A percentile compares a stretch with the other conserved stretches of the same genome.
Evolutionary conservation across 1,140 invertebrate genomes (phyloP).

Genomic region (Cecropterus lyciades): DNA sequence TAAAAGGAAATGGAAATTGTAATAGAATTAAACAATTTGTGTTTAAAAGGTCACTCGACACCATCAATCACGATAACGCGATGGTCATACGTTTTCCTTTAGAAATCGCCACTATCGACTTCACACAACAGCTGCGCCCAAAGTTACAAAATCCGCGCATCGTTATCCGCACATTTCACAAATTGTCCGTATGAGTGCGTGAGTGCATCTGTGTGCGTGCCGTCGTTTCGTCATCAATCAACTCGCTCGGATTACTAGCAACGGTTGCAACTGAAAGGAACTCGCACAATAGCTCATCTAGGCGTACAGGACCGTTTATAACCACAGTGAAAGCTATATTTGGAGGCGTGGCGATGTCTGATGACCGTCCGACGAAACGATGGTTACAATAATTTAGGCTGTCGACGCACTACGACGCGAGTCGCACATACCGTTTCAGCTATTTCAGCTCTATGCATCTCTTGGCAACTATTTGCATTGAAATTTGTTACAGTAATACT

Average conservation of each 20-base stretch:
- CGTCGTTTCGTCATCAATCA: slow-evolving; percentile 22
- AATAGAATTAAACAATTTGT: no score
- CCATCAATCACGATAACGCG: not conserved
- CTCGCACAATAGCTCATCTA: slow-evolving; percentile 28
- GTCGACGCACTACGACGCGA: not conserved
- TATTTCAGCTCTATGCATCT: not conserved
- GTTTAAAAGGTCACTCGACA: no score
- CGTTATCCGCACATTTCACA: slow-evolving; percentile 1
- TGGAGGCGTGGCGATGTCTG: slow-evolving; percentile 17
- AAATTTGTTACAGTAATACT: no score
- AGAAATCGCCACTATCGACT: slow-evolving; percentile 26
- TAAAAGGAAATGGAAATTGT: no score
- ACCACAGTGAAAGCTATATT: slow-evolving; percentile 11
- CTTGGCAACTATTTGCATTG: no score
- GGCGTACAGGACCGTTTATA: slow-evolving; percentile 5
- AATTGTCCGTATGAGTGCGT: not conserved
- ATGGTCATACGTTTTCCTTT: slow-evolving; percentile 18
- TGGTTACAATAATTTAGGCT: slow-evolving; percentile 6
- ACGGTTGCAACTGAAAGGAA: slow-evolving; percentile 27
- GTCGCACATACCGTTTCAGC: not conserved
- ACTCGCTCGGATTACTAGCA: slow-evolving; percentile 7
- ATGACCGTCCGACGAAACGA: not conserved
- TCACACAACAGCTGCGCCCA: not conserved
- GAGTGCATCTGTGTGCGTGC: slow-evolving; percentile 3
- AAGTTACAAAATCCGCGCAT: slow-evolving; percentile 8